These are phyloP conservation scores for Mimachlamys varia DNA, from an alignment of 2,888 invertebrate genomes.

Conservation along the genomic window DNA sequence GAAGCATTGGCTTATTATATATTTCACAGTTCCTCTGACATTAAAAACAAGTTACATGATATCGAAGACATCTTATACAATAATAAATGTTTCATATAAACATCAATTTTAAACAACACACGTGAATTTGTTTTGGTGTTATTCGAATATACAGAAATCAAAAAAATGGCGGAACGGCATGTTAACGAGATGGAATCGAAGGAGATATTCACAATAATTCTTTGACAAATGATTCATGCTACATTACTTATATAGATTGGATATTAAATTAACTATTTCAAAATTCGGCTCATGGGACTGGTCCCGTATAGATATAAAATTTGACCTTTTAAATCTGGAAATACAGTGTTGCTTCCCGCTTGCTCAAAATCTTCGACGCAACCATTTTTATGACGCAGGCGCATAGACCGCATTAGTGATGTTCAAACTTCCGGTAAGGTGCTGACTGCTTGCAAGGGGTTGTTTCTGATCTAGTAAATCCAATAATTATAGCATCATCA, in stretches of 20 bases:
- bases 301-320: neutral
- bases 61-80: neutral
- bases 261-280: neutral
- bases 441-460: neutral
- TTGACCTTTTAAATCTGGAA: neutral
- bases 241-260: neutral
- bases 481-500: neutral
- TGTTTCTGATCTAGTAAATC: neutral
- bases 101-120: neutral
- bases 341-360: slow-evolving; percentile 2
- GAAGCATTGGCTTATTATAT: neutral
- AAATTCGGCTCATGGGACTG: neutral
- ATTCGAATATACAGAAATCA: slow-evolving; percentile 49
- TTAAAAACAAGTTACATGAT: neutral
- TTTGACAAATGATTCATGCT: neutral
- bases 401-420: neutral
- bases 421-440: neutral
- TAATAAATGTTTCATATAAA: neutral
- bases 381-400: slow-evolving; percentile 1
- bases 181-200: neutral
- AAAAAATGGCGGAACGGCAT: slow-evolving; percentile 57
- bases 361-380: slow-evolving; percentile 6
- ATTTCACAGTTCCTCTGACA: neutral
- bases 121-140: slow-evolving; percentile 60
- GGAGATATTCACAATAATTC: neutral